Base-by-base conservation (phyloP, 92 coral and sea anemone species). In the Porites evermanni region DNA sequence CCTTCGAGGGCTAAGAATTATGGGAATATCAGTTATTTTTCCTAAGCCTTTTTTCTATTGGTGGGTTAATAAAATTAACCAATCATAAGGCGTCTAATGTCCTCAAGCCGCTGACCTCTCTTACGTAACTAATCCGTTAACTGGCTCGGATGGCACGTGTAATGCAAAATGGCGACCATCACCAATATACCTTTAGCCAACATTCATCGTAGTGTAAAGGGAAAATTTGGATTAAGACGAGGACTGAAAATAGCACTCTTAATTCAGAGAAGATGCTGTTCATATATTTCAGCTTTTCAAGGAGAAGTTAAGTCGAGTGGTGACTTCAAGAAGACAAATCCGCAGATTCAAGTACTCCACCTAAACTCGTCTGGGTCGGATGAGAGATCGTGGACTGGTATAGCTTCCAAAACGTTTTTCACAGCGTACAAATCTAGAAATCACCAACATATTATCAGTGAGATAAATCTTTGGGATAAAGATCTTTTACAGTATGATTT, bases 341-440 rank as follows among this genome's bases (percentile, higher is more conserved):
- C 78, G 12, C 85, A 81, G 11, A 92, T 91, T 0, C 96, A 97
- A 70, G 75, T 97, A 67, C 91, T 97, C 53, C 98, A 97, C 86
- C 89, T 97, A 59, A 97, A 97, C 86, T 91, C 95, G 47, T 97
- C 99, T 17, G 99, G 99, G 23, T 91, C 94, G 47, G 98, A 95
- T 77, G 95, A 88, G 29, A 86, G 90, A 20, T 97, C 99, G 1
- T 97, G 89, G 84, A 97, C 99, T 63, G 99, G 98, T 5, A 88
- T 95, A 18, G 96, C 97, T n/a, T 92, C 97, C 19, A 88, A 60
- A 60, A 79, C 77, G 64, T 97, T 97, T 81, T 90, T 97, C 66
- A 79, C 79, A 17, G 91, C 89, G 12, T 97, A 97, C 88, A 91
- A 74, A 65, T 86, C 88, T 19, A 85, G 77, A 32, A 32, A 97